Percentiles rank a stretch among this genome's conserved stretches.
These are phyloP conservation scores for Crenuchus spilurus DNA, from an alignment of 2,797 vertebrate species.

Conservation along the genomic window DNA sequence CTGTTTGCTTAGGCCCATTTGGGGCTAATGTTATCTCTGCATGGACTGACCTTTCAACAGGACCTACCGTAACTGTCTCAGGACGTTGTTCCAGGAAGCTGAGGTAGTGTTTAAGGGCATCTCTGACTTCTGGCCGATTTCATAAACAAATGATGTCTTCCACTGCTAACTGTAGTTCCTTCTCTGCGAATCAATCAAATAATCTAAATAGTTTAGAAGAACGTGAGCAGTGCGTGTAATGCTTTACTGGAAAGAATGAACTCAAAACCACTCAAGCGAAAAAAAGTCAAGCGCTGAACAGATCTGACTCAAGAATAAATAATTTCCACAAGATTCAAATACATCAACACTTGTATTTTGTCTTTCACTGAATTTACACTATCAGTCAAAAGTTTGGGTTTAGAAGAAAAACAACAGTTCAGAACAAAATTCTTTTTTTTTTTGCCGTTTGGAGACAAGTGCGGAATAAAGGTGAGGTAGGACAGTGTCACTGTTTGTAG, in stretches of 20 bases:
- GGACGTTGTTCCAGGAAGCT: neutral
- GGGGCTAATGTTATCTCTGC: slow-evolving; percentile 40
- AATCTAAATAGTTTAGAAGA: neutral
- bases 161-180: neutral
- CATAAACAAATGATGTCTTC: slow-evolving; percentile 3
- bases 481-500: too few species aligned
- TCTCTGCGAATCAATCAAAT: neutral
- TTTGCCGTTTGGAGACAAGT: too few species aligned
- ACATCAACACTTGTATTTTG: too few species aligned
- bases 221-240: neutral
- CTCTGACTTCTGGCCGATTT: neutral
- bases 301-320: too few species aligned
- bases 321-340: too few species aligned
- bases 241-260: neutral
- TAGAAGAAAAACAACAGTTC: too few species aligned
- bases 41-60: slow-evolving; percentile 30
- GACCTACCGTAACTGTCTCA: slow-evolving; percentile 15
- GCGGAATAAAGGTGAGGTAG: too few species aligned
- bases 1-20: slow-evolving; percentile 47
- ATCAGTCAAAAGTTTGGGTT: too few species aligned
- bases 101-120: neutral
- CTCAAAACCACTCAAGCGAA: neutral
- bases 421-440: too few species aligned
- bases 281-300: too few species aligned
- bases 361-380: too few species aligned